These are phyloP conservation scores for Lasioglossum leucozonium DNA, from an alignment of 2,888 invertebrate species.

Conservation along the genomic window DNA sequence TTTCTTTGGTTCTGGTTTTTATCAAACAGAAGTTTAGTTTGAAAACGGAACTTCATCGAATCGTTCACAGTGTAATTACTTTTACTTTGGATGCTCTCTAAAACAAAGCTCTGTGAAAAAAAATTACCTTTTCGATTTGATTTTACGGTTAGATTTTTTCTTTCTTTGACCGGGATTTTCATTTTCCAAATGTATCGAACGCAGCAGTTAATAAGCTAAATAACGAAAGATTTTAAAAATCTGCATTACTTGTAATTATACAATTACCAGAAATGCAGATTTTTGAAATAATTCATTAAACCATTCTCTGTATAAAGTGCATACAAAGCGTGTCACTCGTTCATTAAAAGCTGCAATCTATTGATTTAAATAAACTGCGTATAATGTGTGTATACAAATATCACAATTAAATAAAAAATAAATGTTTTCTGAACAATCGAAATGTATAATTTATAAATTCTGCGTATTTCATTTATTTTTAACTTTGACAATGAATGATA, in stretches of 20 bases:
- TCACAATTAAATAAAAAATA: neutral
- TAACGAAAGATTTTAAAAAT: too few relatives aligned
- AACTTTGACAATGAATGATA: neutral
- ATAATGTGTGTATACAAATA: neutral
- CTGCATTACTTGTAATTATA: too few relatives aligned
- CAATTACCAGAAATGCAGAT: neutral
- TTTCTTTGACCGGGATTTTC: neutral
- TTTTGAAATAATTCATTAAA: neutral
- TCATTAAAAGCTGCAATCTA: neutral
- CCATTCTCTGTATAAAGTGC: neutral
- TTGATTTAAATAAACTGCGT: neutral
- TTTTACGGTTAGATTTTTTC: neutral
- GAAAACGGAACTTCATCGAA: neutral
- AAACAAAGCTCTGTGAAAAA: neutral
- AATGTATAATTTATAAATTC: neutral
- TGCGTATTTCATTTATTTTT: neutral
- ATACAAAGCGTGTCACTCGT: neutral
- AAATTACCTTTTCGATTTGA: neutral
- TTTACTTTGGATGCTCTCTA: neutral
- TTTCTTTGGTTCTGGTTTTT: neutral
- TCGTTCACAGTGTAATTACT: neutral
- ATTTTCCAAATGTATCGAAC: neutral
- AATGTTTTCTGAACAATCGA: neutral
- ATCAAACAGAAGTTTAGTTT: neutral
- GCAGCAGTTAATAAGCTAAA: neutral